Conservation (phyloP, 2,888 invertebrate species). For the Caenorhabditis sp. region DNA sequence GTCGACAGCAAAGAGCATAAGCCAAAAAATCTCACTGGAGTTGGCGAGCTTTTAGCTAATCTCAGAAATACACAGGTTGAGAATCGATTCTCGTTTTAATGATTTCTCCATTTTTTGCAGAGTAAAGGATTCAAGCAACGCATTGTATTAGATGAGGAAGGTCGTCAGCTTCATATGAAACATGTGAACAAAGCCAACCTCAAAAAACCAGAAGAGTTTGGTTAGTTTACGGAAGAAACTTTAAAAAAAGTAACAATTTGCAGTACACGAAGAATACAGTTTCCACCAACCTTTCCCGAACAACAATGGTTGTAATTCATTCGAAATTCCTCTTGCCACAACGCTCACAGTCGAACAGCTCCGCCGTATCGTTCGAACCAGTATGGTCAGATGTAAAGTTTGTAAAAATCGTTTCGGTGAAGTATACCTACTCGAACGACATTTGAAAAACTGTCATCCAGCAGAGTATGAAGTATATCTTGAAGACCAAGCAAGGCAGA, state of each 20-base stretch:
- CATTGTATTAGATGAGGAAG: slow-evolving; percentile 21
- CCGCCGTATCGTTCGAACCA: slow-evolving; percentile 59
- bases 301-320: background rate
- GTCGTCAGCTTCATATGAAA: slow-evolving; percentile 15
- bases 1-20: background rate
- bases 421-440: slow-evolving; percentile 64
- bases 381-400: slow-evolving; percentile 67
- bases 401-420: slow-evolving; percentile 70
- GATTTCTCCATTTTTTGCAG: no score
- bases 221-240: slow-evolving; percentile 4
- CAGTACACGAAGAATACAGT: background rate
- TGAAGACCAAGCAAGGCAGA: slow-evolving; percentile 58
- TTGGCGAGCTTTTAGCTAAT: slow-evolving; percentile 17
- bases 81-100: background rate
- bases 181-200: slow-evolving; percentile 12
- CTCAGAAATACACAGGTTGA: slow-evolving; percentile 9
- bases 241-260: background rate
- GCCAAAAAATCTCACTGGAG: slow-evolving; percentile 11
- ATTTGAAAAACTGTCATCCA: slow-evolving; percentile 66
- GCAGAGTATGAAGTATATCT: slow-evolving; percentile 64
- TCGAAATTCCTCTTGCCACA: slow-evolving; percentile 13
- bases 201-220: slow-evolving; percentile 11
- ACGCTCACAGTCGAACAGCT: slow-evolving; percentile 48
- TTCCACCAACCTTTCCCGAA: background rate
- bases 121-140: slow-evolving; percentile 11